Evolutionary conservation across 2,113 vertebrate species (phyloP), one percentile per base, ranked within the genome.

Genomic region (Pavo muticus): DNA sequence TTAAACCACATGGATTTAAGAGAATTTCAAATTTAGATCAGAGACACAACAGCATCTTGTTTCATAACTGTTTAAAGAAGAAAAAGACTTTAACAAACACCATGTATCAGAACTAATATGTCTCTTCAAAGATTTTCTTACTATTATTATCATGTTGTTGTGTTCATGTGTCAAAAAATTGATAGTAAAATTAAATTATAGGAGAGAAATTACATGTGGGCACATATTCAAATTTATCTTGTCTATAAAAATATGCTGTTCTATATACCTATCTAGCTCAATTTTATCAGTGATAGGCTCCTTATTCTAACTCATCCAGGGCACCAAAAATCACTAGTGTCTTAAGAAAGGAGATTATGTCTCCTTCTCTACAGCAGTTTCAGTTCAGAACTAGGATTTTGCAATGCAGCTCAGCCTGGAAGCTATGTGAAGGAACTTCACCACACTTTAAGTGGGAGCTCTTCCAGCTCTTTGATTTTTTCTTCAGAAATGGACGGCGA

Each of bases 1-100:
- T 80, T 90, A 91, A 84, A 21, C 72, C 68, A 74, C 42, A 64
- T 8, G 56, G 68, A 56, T 95, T 94, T 92, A 83, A 48, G 10
- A 76, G 48, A 91, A 91, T 82, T 85, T 92, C 68, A 80, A 27
- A 24, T 74, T 78, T 83, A 17, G 35, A 80, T 44, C 14, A 70
- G 83, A 91, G 44, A 23, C 56, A 74, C 77, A 86, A 70, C 42
- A 81, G 23, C 23, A 68, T 74, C 77, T 72, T 5, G 18, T 93
- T 87, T 85, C 19, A 59, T 65, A 67, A 81, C n/a, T 25, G 3
- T 68, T 87, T 37, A 68, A 52, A 78, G 30, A 84, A 74, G 35
- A 47, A 80, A 87, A 86, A 72, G 1, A 42, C 37, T 54, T 91
- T 91, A 71, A 21, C 1, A 71, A 20, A 7, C 6, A 4, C 30